Base-by-base conservation (phyloP, 2,113 vertebrate species). In the Prochilodus magdalenae region DNA sequence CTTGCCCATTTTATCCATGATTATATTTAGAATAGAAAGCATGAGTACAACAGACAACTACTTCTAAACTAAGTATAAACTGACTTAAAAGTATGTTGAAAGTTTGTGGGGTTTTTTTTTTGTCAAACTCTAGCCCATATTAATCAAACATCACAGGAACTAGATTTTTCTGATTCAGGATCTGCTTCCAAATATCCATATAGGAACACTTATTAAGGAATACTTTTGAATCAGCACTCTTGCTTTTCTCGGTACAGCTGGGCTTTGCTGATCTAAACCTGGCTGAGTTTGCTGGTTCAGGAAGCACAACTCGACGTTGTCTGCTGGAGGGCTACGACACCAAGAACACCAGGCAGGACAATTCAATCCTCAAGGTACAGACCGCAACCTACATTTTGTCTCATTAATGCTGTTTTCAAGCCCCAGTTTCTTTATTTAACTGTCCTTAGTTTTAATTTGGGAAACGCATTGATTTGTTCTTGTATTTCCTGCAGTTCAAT, bases 191-290 rank as follows among this genome's bases (percentile, higher is more conserved):
- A 4, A 22, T 55, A 55, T 20, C 0, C 18, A 10, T 20, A 22
- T 20, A 22, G 16, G 10, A 18, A 55, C 20, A 20, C 47, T 18
- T 51, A 24, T 12, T 24, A 26, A 12, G 6, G 40, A 13, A 10
- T 59, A 0, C 36, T 70, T 11, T 26, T 70, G 36, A 79, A 44
- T 12, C 16, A 22, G 66, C 24, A 10, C 55, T 47, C 20, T 79
- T 85, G 62, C 80, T n/a, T n/a, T 5, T 59, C 27, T 55, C 36
- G 22, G 57, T 0, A 18, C 91, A 99, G 98, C 94, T 99, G 83
- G 98, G 98, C 88, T 99, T 99, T 95, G 96, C 96, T 90, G 97
- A 99, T 93, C 93, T 99, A 87, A 99, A 99, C 91, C 95, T 99
- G 93, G 93, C 98, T 72, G 98, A 99, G 91, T 99, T 98, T 94